Evolutionary conservation across 2,888 invertebrate species (phyloP), one percentile per base, ranked within the genome.

Genomic region (Suillia variegata): DNA sequence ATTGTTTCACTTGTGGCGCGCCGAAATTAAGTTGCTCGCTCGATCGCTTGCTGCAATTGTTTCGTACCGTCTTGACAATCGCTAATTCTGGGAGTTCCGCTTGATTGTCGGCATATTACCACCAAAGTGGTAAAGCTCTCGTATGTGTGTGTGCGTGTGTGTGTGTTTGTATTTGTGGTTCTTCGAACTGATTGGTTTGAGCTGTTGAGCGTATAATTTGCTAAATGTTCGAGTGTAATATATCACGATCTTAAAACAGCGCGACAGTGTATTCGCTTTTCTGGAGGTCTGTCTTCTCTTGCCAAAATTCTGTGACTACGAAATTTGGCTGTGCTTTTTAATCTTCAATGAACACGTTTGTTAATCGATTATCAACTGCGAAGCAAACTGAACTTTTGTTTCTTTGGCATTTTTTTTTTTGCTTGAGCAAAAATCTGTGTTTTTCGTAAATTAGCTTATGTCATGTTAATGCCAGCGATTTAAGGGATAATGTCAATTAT

Each of bases 391-490:
- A n/a, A n/a, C n/a, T n/a, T n/a, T n/a, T n/a, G n/a, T n/a, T n/a
- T n/a, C n/a, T n/a, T n/a, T n/a, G n/a, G 38, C 68, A 54, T 64
- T 61, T 31, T 26, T 31, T 38, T 20, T 42, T 33, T 31, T 33
- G 17, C 34, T 34, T 26, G 51, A 42, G 17, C 55, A 56, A 6
- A 38, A 38, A n/a, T 38, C n/a, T 8, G 13, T n/a, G 70, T 69
- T 69, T 77, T 78, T 74, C 75, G 73, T 74, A 74, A 74, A 74
- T 74, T 74, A 74, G 73, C 71, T 74, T 62, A 67, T 73, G 74
- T 73, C 75, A 74, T 70, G 75, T 75, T 64, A 55, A 54, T 61
- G 62, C 62, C 60, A 64, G 64, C 63, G 68, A 66, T 68, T 59
- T 48, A 38, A 47, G 21, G 57, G 68, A 68, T 68, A 67, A 60